Evolutionary conservation across 2,888 invertebrate species (phyloP).

Genomic region (Dryobota labecula): DNA sequence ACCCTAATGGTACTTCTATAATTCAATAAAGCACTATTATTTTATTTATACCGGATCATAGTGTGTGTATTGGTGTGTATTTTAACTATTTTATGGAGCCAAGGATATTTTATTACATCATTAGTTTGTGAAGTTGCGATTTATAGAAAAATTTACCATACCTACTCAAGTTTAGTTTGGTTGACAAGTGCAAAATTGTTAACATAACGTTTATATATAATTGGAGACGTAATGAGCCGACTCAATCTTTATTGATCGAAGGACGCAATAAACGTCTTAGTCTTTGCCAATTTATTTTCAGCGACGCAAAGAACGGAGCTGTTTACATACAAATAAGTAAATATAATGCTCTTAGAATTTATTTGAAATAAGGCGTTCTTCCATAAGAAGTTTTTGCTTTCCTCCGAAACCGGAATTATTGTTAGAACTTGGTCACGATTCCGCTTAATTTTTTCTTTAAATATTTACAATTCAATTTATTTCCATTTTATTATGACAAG

Average conservation of each 20-base stretch:
- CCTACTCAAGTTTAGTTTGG: neutral
- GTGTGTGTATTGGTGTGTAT: neutral
- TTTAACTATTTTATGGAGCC: neutral
- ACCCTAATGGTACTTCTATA: neutral
- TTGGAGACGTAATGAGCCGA: neutral
- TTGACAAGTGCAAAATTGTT: neutral
- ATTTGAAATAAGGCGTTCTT: constrained; percentile 37
- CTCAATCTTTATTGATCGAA: too few relatives aligned
- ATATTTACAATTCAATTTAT: neutral
- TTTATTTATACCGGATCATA: neutral
- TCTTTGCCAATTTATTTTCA: constrained; percentile 65
- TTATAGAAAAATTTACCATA: neutral
- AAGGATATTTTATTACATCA: neutral
- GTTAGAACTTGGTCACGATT: neutral
- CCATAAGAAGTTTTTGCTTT: constrained; percentile 25
- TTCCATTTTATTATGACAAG: neutral
- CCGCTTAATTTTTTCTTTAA: neutral
- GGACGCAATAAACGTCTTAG: neutral
- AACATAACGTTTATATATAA: neutral
- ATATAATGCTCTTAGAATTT: constrained; percentile 50
- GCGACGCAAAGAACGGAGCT: constrained; percentile 49
- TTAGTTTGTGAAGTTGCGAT: neutral
- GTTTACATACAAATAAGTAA: constrained; percentile 59
- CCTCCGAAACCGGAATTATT: neutral
- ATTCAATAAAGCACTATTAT: neutral